phyloP scores from a whole-genome alignment of 2,888 invertebrate genomes.

The Apamea epomidion region DNA sequence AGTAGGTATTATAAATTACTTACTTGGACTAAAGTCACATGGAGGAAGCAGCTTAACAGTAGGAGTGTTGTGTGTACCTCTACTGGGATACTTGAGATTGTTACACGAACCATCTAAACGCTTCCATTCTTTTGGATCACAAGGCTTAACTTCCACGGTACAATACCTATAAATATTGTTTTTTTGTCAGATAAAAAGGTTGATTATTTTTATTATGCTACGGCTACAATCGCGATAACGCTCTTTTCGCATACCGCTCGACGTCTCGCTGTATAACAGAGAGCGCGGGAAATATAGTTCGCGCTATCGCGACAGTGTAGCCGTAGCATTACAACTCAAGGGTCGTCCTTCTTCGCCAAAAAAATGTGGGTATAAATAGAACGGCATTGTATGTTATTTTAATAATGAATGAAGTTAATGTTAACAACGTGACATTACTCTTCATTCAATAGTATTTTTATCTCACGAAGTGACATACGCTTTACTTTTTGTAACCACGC shows the following conservation, averaged over 20 bases:
- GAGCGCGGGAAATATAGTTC: too few relatives aligned
- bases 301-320: too few relatives aligned
- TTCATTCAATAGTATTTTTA: neutral
- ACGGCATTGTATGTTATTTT: neutral
- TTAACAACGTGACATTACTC: too few relatives aligned
- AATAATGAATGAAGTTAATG: neutral
- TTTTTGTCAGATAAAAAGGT: neutral
- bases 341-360: neutral
- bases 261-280: too few relatives aligned
- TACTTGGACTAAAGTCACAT: conserved; percentile 39
- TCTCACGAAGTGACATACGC: too few relatives aligned
- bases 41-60: conserved; percentile 25
- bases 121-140: conserved; percentile 37
- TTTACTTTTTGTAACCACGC: too few relatives aligned
- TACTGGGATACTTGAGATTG: conserved; percentile 38
- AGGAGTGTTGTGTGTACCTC: conserved; percentile 39
- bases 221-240: too few relatives aligned
- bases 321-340: neutral
- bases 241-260: too few relatives aligned
- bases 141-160: conserved; percentile 25
- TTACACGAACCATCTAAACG: conserved; percentile 53
- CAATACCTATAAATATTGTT: conserved; percentile 33
- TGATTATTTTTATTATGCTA: too few relatives aligned
- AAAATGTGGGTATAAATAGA: neutral
- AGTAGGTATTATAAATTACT: neutral